Evolutionary conservation across 2,888 invertebrate genomes (phyloP).

Genomic region (Caenorhabditis afra): DNA sequence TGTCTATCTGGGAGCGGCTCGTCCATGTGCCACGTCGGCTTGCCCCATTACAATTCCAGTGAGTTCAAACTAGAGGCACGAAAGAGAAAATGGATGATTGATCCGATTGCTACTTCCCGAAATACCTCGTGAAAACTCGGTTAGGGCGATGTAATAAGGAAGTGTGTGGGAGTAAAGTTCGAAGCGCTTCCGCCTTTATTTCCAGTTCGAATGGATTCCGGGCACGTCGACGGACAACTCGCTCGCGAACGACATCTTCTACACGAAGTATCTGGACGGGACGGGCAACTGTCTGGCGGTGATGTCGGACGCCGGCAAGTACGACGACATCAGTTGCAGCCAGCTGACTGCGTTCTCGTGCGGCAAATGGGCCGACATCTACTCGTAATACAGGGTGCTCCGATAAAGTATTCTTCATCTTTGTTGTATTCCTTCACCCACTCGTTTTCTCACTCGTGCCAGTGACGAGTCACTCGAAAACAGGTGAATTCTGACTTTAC

Average conservation of each 20-base stretch:
- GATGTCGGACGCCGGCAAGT: background rate
- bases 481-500: constrained; percentile 21
- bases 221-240: constrained; percentile 5
- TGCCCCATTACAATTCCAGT: too few relatives aligned
- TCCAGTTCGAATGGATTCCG: constrained; percentile 13
- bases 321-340: constrained; percentile 14
- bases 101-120: too few relatives aligned
- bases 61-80: too few relatives aligned
- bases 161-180: too few relatives aligned
- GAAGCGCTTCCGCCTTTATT: background rate
- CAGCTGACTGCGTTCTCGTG: constrained; percentile 6
- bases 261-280: constrained; percentile 2
- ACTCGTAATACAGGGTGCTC: background rate
- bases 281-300: constrained; percentile 16
- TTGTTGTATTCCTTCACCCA: constrained; percentile 6
- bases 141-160: too few relatives aligned
- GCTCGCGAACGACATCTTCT: constrained; percentile 14
- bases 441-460: constrained; percentile 5
- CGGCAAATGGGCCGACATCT: constrained; percentile 18
- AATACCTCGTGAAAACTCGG: too few relatives aligned
- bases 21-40: too few relatives aligned
- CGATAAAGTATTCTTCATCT: constrained; percentile 4
- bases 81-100: too few relatives aligned
- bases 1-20: too few relatives aligned
- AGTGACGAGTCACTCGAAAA: constrained; percentile 2